Evolutionary conservation across 2,113 vertebrate genomes (phyloP).

Genomic region (Semicossyphus pulcher): DNA sequence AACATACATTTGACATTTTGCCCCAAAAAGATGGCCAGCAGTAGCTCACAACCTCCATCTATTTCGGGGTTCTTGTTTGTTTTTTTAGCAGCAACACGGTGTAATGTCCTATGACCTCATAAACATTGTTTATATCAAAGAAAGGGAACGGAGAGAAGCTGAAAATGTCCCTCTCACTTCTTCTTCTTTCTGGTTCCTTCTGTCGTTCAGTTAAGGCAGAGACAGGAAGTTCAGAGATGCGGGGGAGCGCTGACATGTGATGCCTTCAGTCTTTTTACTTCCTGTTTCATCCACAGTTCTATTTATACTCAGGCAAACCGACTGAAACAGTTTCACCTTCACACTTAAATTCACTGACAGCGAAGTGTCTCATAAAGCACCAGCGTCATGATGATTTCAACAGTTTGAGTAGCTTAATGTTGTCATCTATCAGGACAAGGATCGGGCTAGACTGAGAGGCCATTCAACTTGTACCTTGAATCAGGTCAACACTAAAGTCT

Average conservation of each 20-base stretch:
- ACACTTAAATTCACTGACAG: background rate
- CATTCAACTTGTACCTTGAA: no score
- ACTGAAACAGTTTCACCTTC: background rate
- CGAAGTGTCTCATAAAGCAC: no score
- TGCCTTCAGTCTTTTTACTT: slow-evolving; percentile 21
- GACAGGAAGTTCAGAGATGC: slow-evolving; percentile 43
- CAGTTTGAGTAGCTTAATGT: no score
- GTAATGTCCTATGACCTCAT: background rate
- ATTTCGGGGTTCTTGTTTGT: background rate
- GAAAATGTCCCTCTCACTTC: slow-evolving; percentile 22
- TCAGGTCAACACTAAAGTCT: no score
- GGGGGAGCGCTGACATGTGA: background rate
- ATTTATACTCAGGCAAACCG: background rate
- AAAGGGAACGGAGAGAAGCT: background rate
- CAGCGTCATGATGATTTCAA: no score
- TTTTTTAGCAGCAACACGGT: background rate
- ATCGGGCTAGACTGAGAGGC: no score
- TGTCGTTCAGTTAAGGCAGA: background rate
- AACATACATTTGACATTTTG: no score
- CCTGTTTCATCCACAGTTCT: slow-evolving; percentile 50
- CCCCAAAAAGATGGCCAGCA: no score
- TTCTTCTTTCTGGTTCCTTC: slow-evolving; percentile 11
- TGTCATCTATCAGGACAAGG: no score
- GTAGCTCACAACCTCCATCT: background rate
- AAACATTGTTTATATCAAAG: background rate